phyloP scores from a whole-genome alignment of 2,888 invertebrate species.

The Himalopsyche anomala region DNA sequence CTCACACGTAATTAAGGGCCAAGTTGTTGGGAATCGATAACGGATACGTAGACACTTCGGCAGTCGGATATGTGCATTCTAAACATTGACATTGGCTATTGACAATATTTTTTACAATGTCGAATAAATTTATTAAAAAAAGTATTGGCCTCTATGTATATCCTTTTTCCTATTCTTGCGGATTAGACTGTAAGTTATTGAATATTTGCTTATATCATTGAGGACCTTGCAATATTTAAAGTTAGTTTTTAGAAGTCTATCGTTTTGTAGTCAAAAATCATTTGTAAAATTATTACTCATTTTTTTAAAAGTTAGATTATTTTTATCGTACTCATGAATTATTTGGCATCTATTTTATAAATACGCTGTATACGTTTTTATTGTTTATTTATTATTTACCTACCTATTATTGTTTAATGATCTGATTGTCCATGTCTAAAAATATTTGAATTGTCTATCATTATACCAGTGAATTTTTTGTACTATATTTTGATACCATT shows the following conservation, averaged over 20 bases:
- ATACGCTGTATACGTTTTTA: neutral
- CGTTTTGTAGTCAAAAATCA: neutral
- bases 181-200: neutral
- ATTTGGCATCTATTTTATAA: slow-evolving; percentile 1
- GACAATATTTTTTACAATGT: slow-evolving; percentile 54
- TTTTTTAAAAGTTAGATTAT: neutral
- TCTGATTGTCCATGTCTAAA: slow-evolving; percentile 6
- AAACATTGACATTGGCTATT: slow-evolving; percentile 45
- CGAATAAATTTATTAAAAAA: neutral
- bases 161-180: slow-evolving; percentile 25
- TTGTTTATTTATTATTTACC: slow-evolving; percentile 2
- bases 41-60: neutral
- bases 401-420: neutral
- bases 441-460: slow-evolving; percentile 5
- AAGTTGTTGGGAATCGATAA: neutral
- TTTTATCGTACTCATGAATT: slow-evolving; percentile 2
- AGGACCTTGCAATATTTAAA: neutral
- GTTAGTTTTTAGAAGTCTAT: neutral
- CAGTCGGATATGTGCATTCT: slow-evolving; percentile 9
- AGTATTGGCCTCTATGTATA: slow-evolving; percentile 11
- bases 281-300: slow-evolving; percentile 14
- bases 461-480: neutral
- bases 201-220: slow-evolving; percentile 16
- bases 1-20: neutral
- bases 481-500: slow-evolving; percentile 6